These are phyloP conservation scores for Orchesella cincta DNA, from an alignment of 1,140 invertebrate genomes.

Conservation along the genomic window DNA sequence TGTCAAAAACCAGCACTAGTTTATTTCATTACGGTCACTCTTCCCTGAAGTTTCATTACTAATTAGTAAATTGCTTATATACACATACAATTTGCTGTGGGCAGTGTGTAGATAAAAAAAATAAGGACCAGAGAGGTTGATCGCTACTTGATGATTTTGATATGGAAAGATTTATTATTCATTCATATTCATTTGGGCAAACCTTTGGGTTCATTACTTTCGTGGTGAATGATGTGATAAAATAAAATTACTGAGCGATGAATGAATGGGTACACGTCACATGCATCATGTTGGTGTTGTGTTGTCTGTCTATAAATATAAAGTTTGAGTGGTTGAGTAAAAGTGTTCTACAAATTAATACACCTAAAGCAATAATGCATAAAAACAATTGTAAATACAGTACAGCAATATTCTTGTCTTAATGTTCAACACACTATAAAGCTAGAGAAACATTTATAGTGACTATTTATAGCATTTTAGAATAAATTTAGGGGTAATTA, in stretches of 20 bases:
- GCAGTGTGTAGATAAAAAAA: background rate
- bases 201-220: background rate
- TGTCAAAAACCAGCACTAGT: background rate
- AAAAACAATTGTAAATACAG: background rate
- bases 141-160: background rate
- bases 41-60: background rate
- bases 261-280: background rate
- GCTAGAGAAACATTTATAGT: too few relatives aligned
- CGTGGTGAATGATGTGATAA: conserved; percentile 19
- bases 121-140: background rate
- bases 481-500: background rate
- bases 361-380: conserved; percentile 4
- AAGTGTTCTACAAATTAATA: background rate
- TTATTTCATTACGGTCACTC: background rate
- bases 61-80: conserved; percentile 24
- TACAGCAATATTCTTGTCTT: too few relatives aligned
- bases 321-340: background rate
- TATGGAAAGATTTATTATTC: conserved; percentile 23
- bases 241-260: conserved; percentile 1
- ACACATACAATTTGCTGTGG: background rate
- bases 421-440: too few relatives aligned
- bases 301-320: conserved; percentile 2
- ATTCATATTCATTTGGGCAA: background rate
- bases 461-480: background rate
- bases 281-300: background rate